Base-by-base conservation (phyloP, 1,140 invertebrate genomes). In the Drosophila aff. region DNA sequence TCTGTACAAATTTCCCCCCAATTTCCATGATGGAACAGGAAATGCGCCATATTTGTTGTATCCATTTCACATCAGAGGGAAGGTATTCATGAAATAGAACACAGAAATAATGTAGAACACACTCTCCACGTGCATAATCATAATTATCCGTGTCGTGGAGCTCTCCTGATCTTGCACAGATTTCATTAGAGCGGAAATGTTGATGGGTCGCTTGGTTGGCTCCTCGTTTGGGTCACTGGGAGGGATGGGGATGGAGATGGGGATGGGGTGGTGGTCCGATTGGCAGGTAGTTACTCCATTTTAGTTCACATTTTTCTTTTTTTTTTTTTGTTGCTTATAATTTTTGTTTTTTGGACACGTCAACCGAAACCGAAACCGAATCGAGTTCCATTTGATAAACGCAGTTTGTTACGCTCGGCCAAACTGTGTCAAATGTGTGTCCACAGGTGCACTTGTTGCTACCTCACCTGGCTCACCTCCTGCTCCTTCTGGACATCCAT, bases 361-460 rank as follows among this genome's bases (percentile, higher is more conserved):
- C 82, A 86, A 83, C 59, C n/a, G 71, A 73, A 73, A 73, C 69
- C 69, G 52, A 73, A 73, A 71, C 41, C 57, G 59, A 69, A 66
- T 63, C 72, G 72, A 80, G 67, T 78, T 76, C 63, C 66, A 80
- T 83, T 86, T 86, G 71, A 84, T 76, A 77, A 84, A 80, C 49
- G 65, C 71, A 73, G 85, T 87, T 83, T 80, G 85, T 89, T 81
- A 71, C 84, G 84, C 84, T 90, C 61, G 84, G 81, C 66, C 84
- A 89, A 90, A 89, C 84, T 89, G 84, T 89, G 84, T 84, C 84
- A 89, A 89, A 87, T 89, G 77, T 89, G 73, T 79, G 66, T 81
- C 68, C 73, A 10, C 85, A 84, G 84, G 81, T 90, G 84, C 83
- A 89, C 63, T 61, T 64, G 50, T 75, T 80, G 52, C 63, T 61